Evolutionary conservation across 2,888 invertebrate species (phyloP).

Genomic region (Andrena flavipes): DNA sequence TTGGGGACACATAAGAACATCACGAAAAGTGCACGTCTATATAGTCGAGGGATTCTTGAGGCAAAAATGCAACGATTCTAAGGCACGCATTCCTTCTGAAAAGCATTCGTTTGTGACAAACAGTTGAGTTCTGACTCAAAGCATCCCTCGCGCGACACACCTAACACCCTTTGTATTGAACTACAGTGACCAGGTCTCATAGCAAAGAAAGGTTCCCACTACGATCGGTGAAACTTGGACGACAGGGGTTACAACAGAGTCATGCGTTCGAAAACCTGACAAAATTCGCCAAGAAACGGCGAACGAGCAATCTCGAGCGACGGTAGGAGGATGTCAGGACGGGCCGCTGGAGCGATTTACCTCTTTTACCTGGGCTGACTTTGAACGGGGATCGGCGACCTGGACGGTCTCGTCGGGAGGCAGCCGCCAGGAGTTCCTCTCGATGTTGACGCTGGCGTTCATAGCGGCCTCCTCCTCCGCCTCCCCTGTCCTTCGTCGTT

Average conservation of each 20-base stretch:
- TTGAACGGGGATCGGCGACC: constrained; percentile 95
- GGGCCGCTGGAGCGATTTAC: constrained; percentile 76
- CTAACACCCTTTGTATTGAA: not conserved
- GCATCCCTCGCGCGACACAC: not conserved
- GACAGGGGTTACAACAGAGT: constrained; percentile 13
- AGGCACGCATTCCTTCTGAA: not conserved
- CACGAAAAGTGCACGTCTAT: constrained; percentile 5
- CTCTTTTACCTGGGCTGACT: constrained; percentile 88
- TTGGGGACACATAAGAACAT: not conserved
- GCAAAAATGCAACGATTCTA: not conserved
- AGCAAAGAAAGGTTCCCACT: not conserved
- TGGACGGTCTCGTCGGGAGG: constrained; percentile 96
- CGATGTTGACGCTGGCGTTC: constrained; percentile 95
- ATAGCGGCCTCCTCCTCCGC: constrained; percentile 89
- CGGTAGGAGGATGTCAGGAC: constrained; percentile 19
- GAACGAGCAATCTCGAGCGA: constrained; percentile 18
- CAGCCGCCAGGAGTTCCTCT: constrained; percentile 96
- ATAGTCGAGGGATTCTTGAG: not conserved
- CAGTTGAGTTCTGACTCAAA: not conserved
- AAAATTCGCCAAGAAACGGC: constrained; percentile 15
- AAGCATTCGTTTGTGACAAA: not conserved
- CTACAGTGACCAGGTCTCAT: constrained; percentile 13
- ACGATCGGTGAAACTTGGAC: constrained; percentile 3
- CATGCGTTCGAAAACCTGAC: constrained; percentile 55
- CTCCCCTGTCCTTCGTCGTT: constrained; percentile 86